Conservation (phyloP, 2,888 invertebrate species). For the Helobdella robusta region DNA sequence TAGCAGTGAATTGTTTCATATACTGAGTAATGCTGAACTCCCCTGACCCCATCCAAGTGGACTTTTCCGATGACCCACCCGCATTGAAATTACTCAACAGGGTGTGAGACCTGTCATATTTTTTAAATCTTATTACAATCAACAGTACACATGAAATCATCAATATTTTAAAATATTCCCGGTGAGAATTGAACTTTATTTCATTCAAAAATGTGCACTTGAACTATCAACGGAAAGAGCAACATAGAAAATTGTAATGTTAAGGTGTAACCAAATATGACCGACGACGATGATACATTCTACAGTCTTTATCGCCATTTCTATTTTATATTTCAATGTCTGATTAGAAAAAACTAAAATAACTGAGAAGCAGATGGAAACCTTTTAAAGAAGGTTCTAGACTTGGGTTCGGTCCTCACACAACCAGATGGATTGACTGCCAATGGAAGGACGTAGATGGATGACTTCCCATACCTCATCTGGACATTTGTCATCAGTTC, state of each 20-base stretch:
- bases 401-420: conserved; percentile 79
- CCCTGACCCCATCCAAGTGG: conserved; percentile 33
- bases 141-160: not conserved
- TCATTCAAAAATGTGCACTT: not conserved
- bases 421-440: conserved; percentile 93
- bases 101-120: conserved; percentile 60
- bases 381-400: conserved; percentile 67
- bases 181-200: not conserved
- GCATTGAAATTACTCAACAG: conserved; percentile 60
- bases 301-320: no score
- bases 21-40: conserved; percentile 61
- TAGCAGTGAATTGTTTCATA: conserved; percentile 93
- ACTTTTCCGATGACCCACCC: conserved; percentile 26
- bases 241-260: no score
- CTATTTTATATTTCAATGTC: no score
- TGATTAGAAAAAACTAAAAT: not conserved
- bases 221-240: no score
- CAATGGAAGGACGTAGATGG: conserved; percentile 83
- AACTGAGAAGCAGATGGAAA: conserved; percentile 33
- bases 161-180: not conserved
- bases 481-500: conserved; percentile 89
- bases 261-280: no score
- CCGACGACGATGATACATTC: no score
- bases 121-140: not conserved
- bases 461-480: conserved; percentile 92